Conservation (phyloP, 2,113 vertebrate species). For the Notarius lentiginosus region DNA sequence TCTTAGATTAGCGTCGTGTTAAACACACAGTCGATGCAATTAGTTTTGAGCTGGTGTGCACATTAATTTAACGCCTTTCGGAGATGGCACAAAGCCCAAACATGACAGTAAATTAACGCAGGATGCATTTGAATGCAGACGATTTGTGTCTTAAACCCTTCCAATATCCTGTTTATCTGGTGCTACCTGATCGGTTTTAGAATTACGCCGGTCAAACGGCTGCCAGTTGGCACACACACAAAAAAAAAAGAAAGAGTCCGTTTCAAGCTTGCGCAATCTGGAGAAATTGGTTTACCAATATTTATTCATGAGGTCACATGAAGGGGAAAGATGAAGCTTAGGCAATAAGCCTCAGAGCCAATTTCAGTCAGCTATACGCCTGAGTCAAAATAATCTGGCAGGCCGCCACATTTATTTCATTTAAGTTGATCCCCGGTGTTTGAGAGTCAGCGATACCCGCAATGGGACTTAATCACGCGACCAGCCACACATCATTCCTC, state of each 20-base stretch:
- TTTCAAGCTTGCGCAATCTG: background rate
- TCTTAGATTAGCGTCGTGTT: constrained; percentile 61
- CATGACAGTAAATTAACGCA: constrained; percentile 25
- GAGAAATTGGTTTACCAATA: background rate
- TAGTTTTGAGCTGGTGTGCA: constrained; percentile 63
- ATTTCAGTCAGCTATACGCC: background rate
- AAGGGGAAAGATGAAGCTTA: constrained; percentile 1
- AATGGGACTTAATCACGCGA: constrained; percentile 54
- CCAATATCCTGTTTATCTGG: background rate
- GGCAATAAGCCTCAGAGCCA: background rate
- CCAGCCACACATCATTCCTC: constrained; percentile 42
- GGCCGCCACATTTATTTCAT: constrained; percentile 35
- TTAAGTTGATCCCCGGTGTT: constrained; percentile 26
- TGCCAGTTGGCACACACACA: background rate
- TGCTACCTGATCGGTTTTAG: background rate
- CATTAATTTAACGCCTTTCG: constrained; percentile 46
- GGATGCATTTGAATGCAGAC: background rate
- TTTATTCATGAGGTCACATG: constrained; percentile 13
- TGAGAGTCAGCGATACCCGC: constrained; percentile 30
- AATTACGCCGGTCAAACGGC: background rate
- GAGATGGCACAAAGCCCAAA: constrained; percentile 42
- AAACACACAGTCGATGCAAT: constrained; percentile 61
- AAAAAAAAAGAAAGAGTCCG: background rate
- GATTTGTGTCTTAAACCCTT: background rate
- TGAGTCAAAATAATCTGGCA: background rate